phyloP scores from a whole-genome alignment of 2,113 vertebrate genomes.

The Pao palembangensis region DNA sequence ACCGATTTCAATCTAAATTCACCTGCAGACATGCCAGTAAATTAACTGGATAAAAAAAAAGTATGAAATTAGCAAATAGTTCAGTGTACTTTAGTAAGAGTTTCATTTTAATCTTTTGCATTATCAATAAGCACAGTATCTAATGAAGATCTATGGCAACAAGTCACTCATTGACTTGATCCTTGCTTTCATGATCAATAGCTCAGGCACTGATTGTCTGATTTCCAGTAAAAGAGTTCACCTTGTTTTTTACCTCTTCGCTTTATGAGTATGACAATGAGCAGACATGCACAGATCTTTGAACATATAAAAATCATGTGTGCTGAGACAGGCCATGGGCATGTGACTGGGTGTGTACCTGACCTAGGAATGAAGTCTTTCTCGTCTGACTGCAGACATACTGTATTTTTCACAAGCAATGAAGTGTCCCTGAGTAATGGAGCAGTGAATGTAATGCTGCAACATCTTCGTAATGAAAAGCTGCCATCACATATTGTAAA shows the following conservation, averaged over 20 bases:
- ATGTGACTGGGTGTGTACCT: conserved; percentile 29
- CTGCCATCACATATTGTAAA: too few relatives aligned
- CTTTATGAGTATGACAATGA: not conserved
- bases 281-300: not conserved
- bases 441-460: not conserved
- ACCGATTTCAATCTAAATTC: too few relatives aligned
- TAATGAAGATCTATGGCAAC: too few relatives aligned
- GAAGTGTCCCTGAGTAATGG: not conserved
- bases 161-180: too few relatives aligned
- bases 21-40: too few relatives aligned
- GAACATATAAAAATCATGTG: conserved; percentile 2
- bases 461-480: not conserved
- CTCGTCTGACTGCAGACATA: not conserved
- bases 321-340: conserved; percentile 10
- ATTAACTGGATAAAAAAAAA: too few relatives aligned
- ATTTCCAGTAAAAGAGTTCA: not conserved
- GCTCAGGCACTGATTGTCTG: too few relatives aligned
- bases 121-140: too few relatives aligned
- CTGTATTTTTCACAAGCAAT: not conserved
- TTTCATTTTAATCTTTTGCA: too few relatives aligned
- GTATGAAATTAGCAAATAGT: too few relatives aligned
- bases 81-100: too few relatives aligned
- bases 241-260: not conserved
- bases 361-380: not conserved
- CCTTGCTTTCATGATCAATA: too few relatives aligned